Conservation (phyloP, 1,140 invertebrate species). For the Pogonognathellus flavescens region DNA sequence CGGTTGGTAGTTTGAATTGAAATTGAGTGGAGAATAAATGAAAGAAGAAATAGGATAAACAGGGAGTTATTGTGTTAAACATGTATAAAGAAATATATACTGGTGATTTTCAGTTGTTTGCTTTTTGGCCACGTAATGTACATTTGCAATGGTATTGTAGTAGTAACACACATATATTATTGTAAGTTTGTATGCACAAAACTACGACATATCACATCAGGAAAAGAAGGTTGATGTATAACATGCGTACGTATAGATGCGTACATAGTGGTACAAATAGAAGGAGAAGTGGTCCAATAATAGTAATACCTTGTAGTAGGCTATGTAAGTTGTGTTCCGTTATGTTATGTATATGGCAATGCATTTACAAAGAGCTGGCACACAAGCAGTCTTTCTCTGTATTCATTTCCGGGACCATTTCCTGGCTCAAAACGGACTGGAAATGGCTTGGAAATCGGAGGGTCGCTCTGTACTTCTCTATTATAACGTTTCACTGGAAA, state of each 20-base stretch:
- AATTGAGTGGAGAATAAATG: constrained; percentile 22
- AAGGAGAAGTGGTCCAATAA: neutral
- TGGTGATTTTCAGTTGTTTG: constrained; percentile 20
- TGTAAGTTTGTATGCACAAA: neutral
- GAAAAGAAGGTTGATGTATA: constrained; percentile 7
- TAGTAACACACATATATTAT: neutral
- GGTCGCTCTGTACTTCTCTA: constrained; percentile 34
- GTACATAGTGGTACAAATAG: neutral
- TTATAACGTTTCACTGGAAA: constrained; percentile 46
- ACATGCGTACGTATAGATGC: neutral
- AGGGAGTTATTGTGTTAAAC: neutral
- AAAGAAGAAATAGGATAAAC: neutral
- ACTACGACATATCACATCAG: constrained; percentile 35
- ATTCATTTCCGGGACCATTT: constrained; percentile 66
- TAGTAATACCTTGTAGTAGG: neutral
- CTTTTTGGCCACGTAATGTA: constrained; percentile 25
- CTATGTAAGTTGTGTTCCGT: constrained; percentile 1
- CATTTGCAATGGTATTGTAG: constrained; percentile 11
- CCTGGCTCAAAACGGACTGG: constrained; percentile 59
- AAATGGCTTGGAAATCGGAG: constrained; percentile 63
- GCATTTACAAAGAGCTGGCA: constrained; percentile 34
- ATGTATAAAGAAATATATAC: constrained; percentile 2
- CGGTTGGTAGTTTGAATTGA: neutral
- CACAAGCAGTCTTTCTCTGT: constrained; percentile 57
- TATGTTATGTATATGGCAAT: constrained; percentile 30